Conservation (phyloP, 2,888 invertebrate genomes). For the Acleris laterana region DNA sequence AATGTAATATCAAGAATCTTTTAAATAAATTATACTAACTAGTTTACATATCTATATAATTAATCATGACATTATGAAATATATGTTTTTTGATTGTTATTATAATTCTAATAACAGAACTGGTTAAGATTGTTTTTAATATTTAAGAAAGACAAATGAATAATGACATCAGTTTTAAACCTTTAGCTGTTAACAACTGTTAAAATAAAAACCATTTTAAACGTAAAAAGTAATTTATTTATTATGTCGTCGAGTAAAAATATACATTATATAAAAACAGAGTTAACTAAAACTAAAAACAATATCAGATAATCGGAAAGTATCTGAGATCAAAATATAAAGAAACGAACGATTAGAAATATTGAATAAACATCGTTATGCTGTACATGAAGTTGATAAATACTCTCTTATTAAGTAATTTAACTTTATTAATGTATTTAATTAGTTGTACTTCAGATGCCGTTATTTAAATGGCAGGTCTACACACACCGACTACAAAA, state of each 20-base stretch:
- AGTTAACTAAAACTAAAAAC: conserved; percentile 14
- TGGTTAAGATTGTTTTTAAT: too few relatives aligned
- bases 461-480: conserved; percentile 45
- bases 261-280: conserved; percentile 7
- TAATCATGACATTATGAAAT: too few relatives aligned
- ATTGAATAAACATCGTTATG: conserved; percentile 34
- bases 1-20: too few relatives aligned
- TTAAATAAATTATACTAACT: too few relatives aligned
- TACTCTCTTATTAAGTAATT: conserved; percentile 16
- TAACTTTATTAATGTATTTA: conserved; percentile 39
- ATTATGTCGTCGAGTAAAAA: conserved; percentile 23
- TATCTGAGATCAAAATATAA: conserved; percentile 29
- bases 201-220: conserved; percentile 2
- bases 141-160: too few relatives aligned
- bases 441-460: conserved; percentile 69
- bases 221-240: conserved; percentile 26
- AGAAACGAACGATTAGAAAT: conserved; percentile 13
- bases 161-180: neutral
- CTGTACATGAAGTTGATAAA: conserved; percentile 24
- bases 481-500: neutral
- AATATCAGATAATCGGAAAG: conserved; percentile 8
- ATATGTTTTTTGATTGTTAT: too few relatives aligned
- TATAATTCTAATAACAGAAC: too few relatives aligned
- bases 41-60: too few relatives aligned
- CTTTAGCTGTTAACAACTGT: neutral